Conservation (phyloP, 2,888 invertebrate species). For the Phlogophora meticulosa region DNA sequence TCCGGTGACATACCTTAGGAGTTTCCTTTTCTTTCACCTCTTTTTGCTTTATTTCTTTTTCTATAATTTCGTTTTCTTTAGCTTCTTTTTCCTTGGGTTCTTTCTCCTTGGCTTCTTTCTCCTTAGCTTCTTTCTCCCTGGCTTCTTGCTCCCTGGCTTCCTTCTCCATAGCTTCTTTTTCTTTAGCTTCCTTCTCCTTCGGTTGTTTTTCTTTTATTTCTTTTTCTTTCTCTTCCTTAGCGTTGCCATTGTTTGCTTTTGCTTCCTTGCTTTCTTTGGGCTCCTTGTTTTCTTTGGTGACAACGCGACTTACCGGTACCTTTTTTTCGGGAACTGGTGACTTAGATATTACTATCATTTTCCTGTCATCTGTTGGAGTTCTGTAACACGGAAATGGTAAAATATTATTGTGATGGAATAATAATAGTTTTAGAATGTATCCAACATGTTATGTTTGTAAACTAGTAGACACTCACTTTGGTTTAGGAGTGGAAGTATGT, state of each 20-base stretch:
- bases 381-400: constrained; percentile 61
- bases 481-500: constrained; percentile 85
- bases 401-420: background rate
- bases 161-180: constrained; percentile 30
- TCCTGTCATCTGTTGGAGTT: constrained; percentile 77
- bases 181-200: constrained; percentile 70
- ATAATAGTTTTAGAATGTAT: background rate
- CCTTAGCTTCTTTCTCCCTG: constrained; percentile 53
- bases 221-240: constrained; percentile 73
- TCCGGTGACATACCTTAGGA: constrained; percentile 64
- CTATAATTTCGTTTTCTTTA: constrained; percentile 18
- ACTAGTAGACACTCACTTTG: constrained; percentile 80
- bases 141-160: constrained; percentile 26
- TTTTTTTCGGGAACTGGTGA: constrained; percentile 75
- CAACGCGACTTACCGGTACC: constrained; percentile 72
- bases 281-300: constrained; percentile 85
- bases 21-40: constrained; percentile 63
- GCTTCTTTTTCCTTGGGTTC: constrained; percentile 69
- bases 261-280: constrained; percentile 80
- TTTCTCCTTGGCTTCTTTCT: constrained; percentile 60
- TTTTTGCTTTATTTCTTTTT: constrained; percentile 49
- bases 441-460: background rate
- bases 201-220: constrained; percentile 60
- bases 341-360: constrained; percentile 66
- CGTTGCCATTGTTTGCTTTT: constrained; percentile 69